These are phyloP conservation scores for Nautilus pompilius DNA, from an alignment of 1,140 invertebrate species.

Conservation along the genomic window DNA sequence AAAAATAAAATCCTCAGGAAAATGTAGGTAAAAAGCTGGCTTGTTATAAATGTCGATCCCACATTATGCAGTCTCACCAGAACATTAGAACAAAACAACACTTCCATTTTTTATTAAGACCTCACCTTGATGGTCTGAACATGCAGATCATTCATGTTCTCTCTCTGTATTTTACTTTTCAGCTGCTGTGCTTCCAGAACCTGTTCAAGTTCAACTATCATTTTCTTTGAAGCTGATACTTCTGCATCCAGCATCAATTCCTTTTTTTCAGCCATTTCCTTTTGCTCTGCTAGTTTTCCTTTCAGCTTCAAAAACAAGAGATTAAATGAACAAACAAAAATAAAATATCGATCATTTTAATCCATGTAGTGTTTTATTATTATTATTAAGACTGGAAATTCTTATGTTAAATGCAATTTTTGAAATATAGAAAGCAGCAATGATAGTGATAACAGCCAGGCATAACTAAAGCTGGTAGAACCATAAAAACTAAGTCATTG, in stretches of 20 bases:
- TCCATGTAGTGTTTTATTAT: neutral
- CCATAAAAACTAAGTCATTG: too few relatives aligned
- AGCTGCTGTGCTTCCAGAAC: conserved; percentile 33
- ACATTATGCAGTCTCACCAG: neutral
- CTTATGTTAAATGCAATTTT: neutral
- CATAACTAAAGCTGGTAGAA: too few relatives aligned
- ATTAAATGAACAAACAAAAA: conserved; percentile 2
- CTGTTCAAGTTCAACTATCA: conserved; percentile 26
- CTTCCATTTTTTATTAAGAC: neutral
- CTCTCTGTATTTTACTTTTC: conserved; percentile 31
- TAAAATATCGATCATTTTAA: neutral
- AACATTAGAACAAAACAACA: neutral
- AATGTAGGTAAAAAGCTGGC: neutral
- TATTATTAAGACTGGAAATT: neutral
- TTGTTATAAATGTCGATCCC: neutral
- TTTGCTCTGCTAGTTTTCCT: conserved; percentile 17
- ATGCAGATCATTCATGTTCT: conserved; percentile 33
- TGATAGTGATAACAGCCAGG: too few relatives aligned
- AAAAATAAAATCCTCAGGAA: neutral
- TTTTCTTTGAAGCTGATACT: conserved; percentile 25
- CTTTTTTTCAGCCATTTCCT: conserved; percentile 24
- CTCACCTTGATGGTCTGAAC: conserved; percentile 34
- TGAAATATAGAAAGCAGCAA: neutral
- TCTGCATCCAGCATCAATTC: conserved; percentile 30
- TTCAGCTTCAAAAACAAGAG: conserved; percentile 23